Conservation (phyloP, 2,797 vertebrate genomes). For the Microctenopoma steveboyesi region DNA sequence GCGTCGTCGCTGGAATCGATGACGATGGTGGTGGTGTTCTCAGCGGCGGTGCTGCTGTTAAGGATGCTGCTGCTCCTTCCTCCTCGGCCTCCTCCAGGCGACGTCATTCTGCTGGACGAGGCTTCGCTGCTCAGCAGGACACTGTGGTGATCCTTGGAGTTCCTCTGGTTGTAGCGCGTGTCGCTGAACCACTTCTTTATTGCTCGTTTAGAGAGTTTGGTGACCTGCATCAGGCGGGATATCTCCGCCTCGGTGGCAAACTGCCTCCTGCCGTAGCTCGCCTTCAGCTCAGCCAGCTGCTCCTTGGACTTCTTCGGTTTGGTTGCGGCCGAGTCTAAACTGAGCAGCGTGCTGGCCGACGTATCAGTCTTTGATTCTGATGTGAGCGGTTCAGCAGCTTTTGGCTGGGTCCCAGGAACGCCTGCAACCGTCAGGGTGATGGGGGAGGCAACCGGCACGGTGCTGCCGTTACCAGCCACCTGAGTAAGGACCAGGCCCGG, state of each 20-base stretch:
- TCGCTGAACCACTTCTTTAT: conserved; percentile 99
- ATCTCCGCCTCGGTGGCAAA: conserved; percentile 95
- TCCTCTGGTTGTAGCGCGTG: conserved; percentile 98
- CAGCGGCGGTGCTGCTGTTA: conserved; percentile 53
- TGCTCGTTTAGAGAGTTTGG: conserved; percentile 95
- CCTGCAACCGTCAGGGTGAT: conserved; percentile 92
- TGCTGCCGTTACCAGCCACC: conserved; percentile 83
- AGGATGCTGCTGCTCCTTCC: conserved; percentile 25
- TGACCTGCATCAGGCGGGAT: conserved; percentile 93
- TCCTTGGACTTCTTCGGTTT: conserved; percentile 98
- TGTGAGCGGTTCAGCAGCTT: conserved; percentile 85
- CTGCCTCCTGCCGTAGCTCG: conserved; percentile 93
- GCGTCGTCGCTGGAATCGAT: conserved; percentile 96
- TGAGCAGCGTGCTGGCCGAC: conserved; percentile 66
- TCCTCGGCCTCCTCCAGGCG: neutral
- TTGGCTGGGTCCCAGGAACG: conserved; percentile 85
- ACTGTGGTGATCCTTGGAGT: conserved; percentile 91
- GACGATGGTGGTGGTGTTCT: conserved; percentile 86
- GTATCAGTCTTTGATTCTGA: conserved; percentile 80
- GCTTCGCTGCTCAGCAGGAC: conserved; percentile 39
- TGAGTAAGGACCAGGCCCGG: conserved; percentile 94
- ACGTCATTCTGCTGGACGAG: neutral
- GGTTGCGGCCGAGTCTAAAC: conserved; percentile 81
- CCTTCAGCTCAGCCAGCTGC: conserved; percentile 94
- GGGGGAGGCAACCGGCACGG: conserved; percentile 89